Evolutionary conservation across 2,113 vertebrate species (phyloP), one percentile per base, ranked within the genome.

Genomic region (Epinephelus cyanopodus): DNA sequence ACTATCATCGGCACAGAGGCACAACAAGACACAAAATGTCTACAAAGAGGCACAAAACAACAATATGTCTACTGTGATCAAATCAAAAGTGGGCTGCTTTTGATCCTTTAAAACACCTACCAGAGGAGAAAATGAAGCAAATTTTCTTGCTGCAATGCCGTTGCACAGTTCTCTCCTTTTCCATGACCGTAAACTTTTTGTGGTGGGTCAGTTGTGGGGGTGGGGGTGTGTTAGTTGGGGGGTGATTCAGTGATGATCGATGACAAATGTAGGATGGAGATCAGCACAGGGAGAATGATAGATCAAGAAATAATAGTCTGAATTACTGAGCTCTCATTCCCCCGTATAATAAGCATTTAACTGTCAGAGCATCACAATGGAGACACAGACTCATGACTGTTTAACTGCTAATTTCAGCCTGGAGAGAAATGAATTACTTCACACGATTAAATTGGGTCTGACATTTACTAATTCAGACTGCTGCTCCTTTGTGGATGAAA

Each of bases 401-500:
- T 79, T 9, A n/a, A 45, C 19, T 23, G 56, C 21, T 77, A 0
- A 47, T 47, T 71, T 72, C 6, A 71, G 25, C 15, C 6, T 57
- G 6, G 19, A 15, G 47, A 25, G 9, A 69, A 62, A 77, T 42
- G 0, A 62, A 56, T 56, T n/a, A 25, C 2, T 6, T 62, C 21
- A 3, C 5, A 19, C 54, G 2, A 64, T 48, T 64, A 25, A 64
- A 64, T 9, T 74, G 11, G 1, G 18, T 53, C 58, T 53, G 25
- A 47, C 39, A 65, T 64, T 9, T 45, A 12, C 42, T 15, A 29
- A 69, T 63, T 52, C 25, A 75, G 14, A 45, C 18, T 13, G 12
- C 33, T 69, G n/a, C 27, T 74, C 8, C 18, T 37, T 47, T 54
- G 76, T 45, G 25, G n/a, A 15, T 70, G 17, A 53, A 61, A 70